Percentiles rank a stretch among this genome's conserved stretches.
Conservation (phyloP, 2,797 vertebrate species). For the Chelidonichthys spinosus region DNA sequence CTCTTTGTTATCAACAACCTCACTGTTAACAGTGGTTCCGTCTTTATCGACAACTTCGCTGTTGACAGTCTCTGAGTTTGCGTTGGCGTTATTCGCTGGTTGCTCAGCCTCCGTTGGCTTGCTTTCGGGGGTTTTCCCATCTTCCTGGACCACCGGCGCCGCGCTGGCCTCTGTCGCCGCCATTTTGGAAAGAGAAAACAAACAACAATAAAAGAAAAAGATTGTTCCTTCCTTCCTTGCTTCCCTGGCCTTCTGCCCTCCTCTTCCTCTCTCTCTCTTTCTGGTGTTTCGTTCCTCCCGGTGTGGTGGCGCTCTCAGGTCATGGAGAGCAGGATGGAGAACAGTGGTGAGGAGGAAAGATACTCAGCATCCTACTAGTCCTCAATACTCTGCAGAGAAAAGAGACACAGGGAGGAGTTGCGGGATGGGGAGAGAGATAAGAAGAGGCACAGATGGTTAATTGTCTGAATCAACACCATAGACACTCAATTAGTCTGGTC, state of each 20-base stretch:
- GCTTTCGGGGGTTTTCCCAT: constrained; percentile 70
- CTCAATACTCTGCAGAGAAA: constrained; percentile 69
- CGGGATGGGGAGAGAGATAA: constrained; percentile 8
- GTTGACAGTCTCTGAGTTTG: constrained; percentile 69
- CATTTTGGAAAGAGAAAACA: constrained; percentile 74
- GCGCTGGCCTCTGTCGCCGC: constrained; percentile 80
- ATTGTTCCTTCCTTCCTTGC: constrained; percentile 60
- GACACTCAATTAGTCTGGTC: constrained; percentile 61
- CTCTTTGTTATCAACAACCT: constrained; percentile 72
- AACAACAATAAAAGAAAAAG: constrained; percentile 54
- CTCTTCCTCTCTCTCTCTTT: constrained; percentile 62
- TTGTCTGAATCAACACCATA: constrained; percentile 56
- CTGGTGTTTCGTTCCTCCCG: constrained; percentile 70
- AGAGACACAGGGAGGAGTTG: background rate
- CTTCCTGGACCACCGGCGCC: constrained; percentile 78
- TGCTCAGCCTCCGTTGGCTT: constrained; percentile 76
- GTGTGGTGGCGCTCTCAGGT: constrained; percentile 76
- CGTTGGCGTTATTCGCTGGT: constrained; percentile 35
- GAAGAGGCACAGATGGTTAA: constrained; percentile 68
- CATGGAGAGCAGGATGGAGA: constrained; percentile 80
- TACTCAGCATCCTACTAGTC: constrained; percentile 83
- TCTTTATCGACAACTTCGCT: constrained; percentile 66
- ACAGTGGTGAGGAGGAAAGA: constrained; percentile 68
- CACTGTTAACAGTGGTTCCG: constrained; percentile 52
- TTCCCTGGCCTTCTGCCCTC: constrained; percentile 68